phyloP scores from a whole-genome alignment of 2,113 vertebrate genomes.

The Centropristis striata region DNA sequence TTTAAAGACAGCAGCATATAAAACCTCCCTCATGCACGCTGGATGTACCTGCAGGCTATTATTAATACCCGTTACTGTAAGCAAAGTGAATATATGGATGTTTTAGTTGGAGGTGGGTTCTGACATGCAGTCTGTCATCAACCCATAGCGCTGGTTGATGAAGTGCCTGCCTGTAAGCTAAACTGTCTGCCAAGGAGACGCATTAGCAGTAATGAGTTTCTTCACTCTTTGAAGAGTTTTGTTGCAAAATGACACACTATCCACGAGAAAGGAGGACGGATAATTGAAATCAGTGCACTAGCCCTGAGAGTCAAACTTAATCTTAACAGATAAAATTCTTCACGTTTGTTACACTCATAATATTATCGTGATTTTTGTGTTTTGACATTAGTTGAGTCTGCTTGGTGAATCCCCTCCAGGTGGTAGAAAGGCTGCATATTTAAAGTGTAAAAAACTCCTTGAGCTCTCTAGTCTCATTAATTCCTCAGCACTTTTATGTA shows the following conservation, averaged over 20 bases:
- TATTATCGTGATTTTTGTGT: background rate
- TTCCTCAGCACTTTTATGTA: conserved; percentile 11
- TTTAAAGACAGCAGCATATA: conserved; percentile 39
- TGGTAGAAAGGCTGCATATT: background rate
- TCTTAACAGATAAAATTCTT: conserved; percentile 12
- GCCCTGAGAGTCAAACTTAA: conserved; percentile 15
- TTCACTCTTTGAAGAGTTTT: conserved; percentile 45
- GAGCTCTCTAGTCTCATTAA: conserved; percentile 2
- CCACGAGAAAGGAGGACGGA: conserved; percentile 1
- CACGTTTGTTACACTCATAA: background rate
- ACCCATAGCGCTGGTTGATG: conserved; percentile 38
- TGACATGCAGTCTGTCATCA: conserved; percentile 65
- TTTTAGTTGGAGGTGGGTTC: conserved; percentile 52
- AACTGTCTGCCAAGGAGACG: conserved; percentile 51
- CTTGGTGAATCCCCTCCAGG: background rate
- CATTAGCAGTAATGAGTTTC: conserved; percentile 64
- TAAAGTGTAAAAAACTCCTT: background rate
- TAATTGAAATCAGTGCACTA: conserved; percentile 10
- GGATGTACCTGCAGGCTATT: conserved; percentile 45
- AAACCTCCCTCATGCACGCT: conserved; percentile 27
- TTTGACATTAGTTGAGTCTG: conserved; percentile 2
- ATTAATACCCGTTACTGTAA: conserved; percentile 37
- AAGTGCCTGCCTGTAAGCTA: conserved; percentile 56
- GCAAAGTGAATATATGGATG: conserved; percentile 9
- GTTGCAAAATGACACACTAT: conserved; percentile 25